Base-by-base conservation (phyloP, 2,888 invertebrate genomes). In the Troilus luridus region DNA sequence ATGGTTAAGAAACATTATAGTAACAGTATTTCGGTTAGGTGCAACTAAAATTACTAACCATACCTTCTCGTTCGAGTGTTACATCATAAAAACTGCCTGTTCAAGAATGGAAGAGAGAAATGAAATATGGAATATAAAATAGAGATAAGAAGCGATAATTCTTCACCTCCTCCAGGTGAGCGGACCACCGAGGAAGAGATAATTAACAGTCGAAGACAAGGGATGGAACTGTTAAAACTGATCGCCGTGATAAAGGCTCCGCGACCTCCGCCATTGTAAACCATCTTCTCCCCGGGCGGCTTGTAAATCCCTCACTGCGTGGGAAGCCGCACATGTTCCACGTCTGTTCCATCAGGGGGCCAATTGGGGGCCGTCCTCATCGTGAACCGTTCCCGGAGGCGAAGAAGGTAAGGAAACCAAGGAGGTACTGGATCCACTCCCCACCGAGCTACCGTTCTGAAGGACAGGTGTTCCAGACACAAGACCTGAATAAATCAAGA, bases 301-400 rank as follows among this genome's bases (percentile, higher is more conserved):
- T 60, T 62, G 60, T 89, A 89, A 64, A 64, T 64, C 89, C 85
- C 56, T 85, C 54, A 54, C 9, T 67, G 89, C 89, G 89, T 89
- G 89, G 89, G 89, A 54, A 89, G 41, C 41, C 64, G 60, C 89
- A 89, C 89, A 89, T 89, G 89, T 60, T 89, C 89, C 41, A 19
- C 54, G 7, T 0, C 41, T 6, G 19, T 27, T n/a, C 89, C 21
- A 6, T 64, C 85, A n/a, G 19, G 56, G 21, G 85, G n/a, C 56
- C 21, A 56, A 85, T 56, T 56, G 6, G 85, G 21, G 54, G 12
- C 21, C 6, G 1, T 85, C 5, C n/a, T 58, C n/a, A 1, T 54
- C 14, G 21, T 56, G 85, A 21, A 11, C 1, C 19, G 7, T n/a
- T 56, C 85, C 56, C 12, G 0, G 11, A n/a, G 54, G 11, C 14